Percentiles rank a stretch among this genome's conserved stretches.
Conservation (phyloP, 2,797 vertebrate species). For the Alectoris magna region DNA sequence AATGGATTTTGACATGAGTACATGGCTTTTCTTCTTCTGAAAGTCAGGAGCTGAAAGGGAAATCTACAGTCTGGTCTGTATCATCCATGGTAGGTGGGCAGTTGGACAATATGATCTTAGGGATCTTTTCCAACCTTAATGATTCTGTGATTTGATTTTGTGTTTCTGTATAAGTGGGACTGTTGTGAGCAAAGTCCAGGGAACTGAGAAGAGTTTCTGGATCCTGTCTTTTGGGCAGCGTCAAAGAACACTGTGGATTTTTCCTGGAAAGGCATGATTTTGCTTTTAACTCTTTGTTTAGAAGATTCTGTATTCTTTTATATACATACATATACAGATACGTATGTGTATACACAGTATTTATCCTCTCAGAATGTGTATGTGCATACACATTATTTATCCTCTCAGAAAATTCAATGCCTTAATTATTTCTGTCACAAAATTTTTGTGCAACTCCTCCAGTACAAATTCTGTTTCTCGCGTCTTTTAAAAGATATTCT, state of each 20-base stretch:
- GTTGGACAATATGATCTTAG: too few species aligned
- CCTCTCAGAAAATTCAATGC: not conserved
- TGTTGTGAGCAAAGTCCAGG: not conserved
- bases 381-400: not conserved
- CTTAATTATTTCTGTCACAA: not conserved
- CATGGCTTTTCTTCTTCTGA: not conserved
- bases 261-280: not conserved
- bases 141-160: too few species aligned
- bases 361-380: not conserved
- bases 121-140: too few species aligned
- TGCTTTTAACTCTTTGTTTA: not conserved
- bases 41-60: fast-evolving
- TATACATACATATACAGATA: not conserved
- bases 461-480: not conserved
- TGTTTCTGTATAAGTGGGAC: not conserved
- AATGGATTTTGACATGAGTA: not conserved
- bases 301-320: not conserved
- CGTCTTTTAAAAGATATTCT: not conserved
- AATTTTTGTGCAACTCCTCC: not conserved
- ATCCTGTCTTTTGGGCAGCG: not conserved
- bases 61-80: not conserved
- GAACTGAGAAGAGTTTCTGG: not conserved
- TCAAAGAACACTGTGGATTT: not conserved
- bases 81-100: too few species aligned
- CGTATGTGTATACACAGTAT: not conserved